These are phyloP conservation scores for Melanotaenia nigrans DNA, from an alignment of 2,797 vertebrate species.

Conservation along the genomic window DNA sequence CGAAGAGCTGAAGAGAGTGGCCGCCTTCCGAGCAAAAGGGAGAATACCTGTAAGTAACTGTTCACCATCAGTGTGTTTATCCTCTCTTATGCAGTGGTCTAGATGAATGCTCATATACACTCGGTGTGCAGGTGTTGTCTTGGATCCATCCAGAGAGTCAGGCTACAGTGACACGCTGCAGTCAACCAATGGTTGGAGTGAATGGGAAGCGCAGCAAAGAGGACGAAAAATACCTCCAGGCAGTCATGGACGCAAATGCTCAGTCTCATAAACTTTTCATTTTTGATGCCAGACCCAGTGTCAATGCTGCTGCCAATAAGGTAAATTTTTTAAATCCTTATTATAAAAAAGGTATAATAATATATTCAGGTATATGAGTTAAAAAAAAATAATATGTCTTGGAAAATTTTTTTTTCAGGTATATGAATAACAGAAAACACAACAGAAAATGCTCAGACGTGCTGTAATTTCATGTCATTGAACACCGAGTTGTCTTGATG, in stretches of 20 bases:
- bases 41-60: slow-evolving; percentile 90
- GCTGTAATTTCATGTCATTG: not conserved
- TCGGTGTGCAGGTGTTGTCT: slow-evolving; percentile 87
- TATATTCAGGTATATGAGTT: no score
- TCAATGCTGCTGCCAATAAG: slow-evolving; percentile 97
- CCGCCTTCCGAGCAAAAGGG: slow-evolving; percentile 91
- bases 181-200: slow-evolving; percentile 95
- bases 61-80: not conserved
- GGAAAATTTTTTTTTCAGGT: not conserved
- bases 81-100: not conserved
- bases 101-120: not conserved
- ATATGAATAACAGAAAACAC: not conserved
- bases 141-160: slow-evolving; percentile 99
- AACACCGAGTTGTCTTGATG: not conserved
- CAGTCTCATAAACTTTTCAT: slow-evolving; percentile 99
- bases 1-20: slow-evolving; percentile 91
- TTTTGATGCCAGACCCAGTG: slow-evolving; percentile 95
- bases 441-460: not conserved
- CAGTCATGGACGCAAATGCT: slow-evolving; percentile 97
- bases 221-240: slow-evolving; percentile 95
- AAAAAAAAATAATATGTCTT: no score
- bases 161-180: slow-evolving; percentile 93
- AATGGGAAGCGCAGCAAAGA: slow-evolving; percentile 96
- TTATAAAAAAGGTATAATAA: not conserved
- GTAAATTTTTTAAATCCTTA: slow-evolving; percentile 65